These are phyloP conservation scores for Galeruca laticollis DNA, from an alignment of 2,888 invertebrate genomes.

Conservation along the genomic window DNA sequence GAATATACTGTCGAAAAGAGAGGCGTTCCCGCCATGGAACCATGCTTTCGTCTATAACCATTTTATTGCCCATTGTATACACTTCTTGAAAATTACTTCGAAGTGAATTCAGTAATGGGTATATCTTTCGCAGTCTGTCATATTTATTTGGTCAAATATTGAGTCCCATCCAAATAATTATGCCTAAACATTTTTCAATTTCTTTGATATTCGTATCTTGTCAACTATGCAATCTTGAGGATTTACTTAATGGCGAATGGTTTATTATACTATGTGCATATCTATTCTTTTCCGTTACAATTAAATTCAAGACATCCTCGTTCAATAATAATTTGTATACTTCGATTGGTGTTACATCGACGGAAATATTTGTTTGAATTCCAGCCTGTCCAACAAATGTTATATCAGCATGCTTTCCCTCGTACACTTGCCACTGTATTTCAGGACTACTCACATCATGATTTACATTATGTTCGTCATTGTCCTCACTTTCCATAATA, in stretches of 20 bases:
- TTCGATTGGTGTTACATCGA: background rate
- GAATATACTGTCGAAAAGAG: too few species aligned
- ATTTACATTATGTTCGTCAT: background rate
- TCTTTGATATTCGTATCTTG: background rate
- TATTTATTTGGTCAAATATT: background rate
- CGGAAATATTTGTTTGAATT: conserved; percentile 1
- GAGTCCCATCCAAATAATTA: background rate
- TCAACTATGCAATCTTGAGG: background rate
- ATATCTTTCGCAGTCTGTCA: background rate
- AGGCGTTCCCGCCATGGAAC: too few species aligned
- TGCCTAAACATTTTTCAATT: background rate
- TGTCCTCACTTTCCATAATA: too few species aligned
- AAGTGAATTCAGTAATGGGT: background rate
- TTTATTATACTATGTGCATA: too few species aligned
- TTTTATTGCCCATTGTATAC: too few species aligned
- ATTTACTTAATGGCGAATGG: background rate
- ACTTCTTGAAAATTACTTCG: background rate
- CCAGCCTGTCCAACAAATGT: background rate
- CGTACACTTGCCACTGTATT: too few species aligned
- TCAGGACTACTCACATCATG: too few species aligned
- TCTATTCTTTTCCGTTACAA: too few species aligned
- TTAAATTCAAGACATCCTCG: too few species aligned
- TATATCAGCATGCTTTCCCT: too few species aligned
- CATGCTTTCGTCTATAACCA: too few species aligned
- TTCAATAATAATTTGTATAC: conserved; percentile 1